These are phyloP conservation scores for Vanessa atalanta DNA, from an alignment of 1,140 invertebrate genomes.

Conservation along the genomic window DNA sequence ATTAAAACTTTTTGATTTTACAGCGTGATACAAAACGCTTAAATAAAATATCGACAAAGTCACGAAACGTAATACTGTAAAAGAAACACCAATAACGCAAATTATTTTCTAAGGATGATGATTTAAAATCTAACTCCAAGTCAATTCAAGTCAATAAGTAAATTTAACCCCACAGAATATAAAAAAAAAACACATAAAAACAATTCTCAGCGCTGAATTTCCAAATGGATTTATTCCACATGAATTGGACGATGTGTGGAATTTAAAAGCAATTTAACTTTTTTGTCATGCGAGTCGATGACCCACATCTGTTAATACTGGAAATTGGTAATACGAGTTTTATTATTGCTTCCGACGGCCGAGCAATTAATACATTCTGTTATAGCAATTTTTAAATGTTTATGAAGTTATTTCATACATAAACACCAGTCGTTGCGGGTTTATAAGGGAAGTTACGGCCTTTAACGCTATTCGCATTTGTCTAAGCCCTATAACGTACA, in stretches of 20 bases:
- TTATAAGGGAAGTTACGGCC: too few relatives aligned
- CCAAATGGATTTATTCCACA: background rate
- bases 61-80: background rate
- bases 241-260: constrained; percentile 5
- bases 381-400: background rate
- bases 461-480: too few relatives aligned
- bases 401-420: background rate
- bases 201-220: background rate
- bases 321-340: constrained; percentile 7
- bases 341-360: constrained; percentile 3
- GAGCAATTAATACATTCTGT: background rate
- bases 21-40: too few relatives aligned
- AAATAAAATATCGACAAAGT: too few relatives aligned
- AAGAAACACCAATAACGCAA: background rate
- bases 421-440: too few relatives aligned
- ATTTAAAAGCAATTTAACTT: constrained; percentile 16
- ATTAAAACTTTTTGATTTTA: too few relatives aligned
- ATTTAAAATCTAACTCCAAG: background rate
- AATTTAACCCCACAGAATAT: background rate
- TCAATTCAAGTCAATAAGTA: background rate
- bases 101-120: background rate
- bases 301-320: constrained; percentile 7
- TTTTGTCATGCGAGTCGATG: constrained; percentile 3
- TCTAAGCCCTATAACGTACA: too few relatives aligned
- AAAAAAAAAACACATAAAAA: background rate